Conservation (phyloP, 2,888 invertebrate genomes). For the Chirona hameri region DNA sequence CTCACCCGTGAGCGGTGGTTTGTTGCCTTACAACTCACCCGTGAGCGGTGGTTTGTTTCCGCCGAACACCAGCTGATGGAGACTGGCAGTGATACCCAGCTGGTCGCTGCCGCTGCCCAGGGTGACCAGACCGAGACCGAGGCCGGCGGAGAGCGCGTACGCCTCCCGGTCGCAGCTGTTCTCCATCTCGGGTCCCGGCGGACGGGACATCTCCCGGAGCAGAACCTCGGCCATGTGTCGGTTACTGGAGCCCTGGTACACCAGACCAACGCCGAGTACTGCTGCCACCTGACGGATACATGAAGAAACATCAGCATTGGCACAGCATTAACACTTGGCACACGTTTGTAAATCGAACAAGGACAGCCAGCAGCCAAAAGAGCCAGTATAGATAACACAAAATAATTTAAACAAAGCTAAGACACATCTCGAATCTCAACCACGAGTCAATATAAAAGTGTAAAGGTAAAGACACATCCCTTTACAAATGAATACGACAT, state of each 20-base stretch:
- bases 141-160: constrained; percentile 88
- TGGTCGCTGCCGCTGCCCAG: constrained; percentile 58
- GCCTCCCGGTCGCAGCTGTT: constrained; percentile 90
- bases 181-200: constrained; percentile 94
- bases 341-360: not conserved
- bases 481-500: not conserved
- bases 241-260: constrained; percentile 87
- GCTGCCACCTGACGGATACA: constrained; percentile 70
- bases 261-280: constrained; percentile 82
- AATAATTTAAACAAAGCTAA: too few relatives aligned
- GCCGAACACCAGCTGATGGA: constrained; percentile 11
- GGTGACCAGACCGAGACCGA: constrained; percentile 86
- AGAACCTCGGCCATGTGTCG: constrained; percentile 88
- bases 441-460: too few relatives aligned
- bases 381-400: too few relatives aligned
- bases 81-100: not conserved
- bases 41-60: constrained; percentile 32
- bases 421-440: too few relatives aligned
- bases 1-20: too few relatives aligned
- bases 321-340: not conserved
- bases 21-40: not conserved
- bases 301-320: not conserved
- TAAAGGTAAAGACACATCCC: too few relatives aligned
- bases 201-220: constrained; percentile 85
- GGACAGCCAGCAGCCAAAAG: not conserved